A percentile compares a stretch with the other conserved stretches of the same genome.
Conservation (phyloP, 2,888 invertebrate genomes). For the Nephrotoma guestfalica region DNA sequence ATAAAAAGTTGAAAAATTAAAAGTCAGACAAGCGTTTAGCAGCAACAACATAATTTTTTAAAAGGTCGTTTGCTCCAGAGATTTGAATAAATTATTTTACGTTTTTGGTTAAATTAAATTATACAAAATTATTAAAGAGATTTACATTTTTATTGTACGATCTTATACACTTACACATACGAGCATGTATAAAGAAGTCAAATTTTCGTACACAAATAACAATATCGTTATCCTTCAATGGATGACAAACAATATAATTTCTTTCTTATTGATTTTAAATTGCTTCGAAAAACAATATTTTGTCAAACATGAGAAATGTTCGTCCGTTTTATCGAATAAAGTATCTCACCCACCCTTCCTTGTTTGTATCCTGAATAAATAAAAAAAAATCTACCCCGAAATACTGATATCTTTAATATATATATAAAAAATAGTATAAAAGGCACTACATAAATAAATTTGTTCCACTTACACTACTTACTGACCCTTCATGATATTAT, state of each 20-base stretch:
- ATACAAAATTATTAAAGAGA: neutral
- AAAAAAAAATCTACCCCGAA: neutral
- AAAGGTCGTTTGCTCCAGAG: neutral
- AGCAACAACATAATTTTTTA: neutral
- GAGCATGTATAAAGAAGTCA: neutral
- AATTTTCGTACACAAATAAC: neutral
- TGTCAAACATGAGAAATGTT: neutral
- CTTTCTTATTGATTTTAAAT: slow-evolving; percentile 4
- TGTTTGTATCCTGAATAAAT: neutral
- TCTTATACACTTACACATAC: neutral
- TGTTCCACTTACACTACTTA: slow-evolving; percentile 2
- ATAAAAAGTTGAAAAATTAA: neutral
- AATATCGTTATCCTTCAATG: neutral
- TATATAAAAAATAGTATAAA: neutral
- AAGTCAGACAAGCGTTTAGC: neutral
- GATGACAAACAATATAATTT: neutral
- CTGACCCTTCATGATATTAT: slow-evolving; percentile 1
- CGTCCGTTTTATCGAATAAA: neutral
- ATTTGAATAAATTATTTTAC: neutral
- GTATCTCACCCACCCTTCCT: neutral
- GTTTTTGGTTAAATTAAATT: neutral
- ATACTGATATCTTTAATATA: neutral
- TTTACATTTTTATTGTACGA: neutral
- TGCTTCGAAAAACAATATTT: neutral
- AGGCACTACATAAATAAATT: slow-evolving; percentile 3